phyloP scores from a whole-genome alignment of 1,140 invertebrate species.

The Halotydeus destructor region DNA sequence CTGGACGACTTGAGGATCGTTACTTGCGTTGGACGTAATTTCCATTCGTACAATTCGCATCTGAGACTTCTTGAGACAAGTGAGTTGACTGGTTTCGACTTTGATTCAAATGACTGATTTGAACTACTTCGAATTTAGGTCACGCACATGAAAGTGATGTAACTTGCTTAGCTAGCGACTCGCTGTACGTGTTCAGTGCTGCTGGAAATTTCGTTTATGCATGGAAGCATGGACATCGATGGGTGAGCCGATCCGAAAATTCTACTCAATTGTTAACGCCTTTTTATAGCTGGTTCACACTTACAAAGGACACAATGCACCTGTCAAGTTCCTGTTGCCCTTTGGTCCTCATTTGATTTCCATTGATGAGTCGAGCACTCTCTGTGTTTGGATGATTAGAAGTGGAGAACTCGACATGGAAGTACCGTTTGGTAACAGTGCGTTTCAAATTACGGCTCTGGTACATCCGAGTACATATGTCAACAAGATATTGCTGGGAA shows the following conservation, averaged over 20 bases:
- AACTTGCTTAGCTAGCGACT: slow-evolving; percentile 52
- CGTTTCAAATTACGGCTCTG: slow-evolving; percentile 52
- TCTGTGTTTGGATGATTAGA: slow-evolving; percentile 70
- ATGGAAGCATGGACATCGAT: slow-evolving; percentile 47
- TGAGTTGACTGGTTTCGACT: slow-evolving; percentile 4
- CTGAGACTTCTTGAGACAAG: slow-evolving; percentile 12
- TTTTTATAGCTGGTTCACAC: slow-evolving; percentile 17
- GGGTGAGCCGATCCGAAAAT: slow-evolving; percentile 2
- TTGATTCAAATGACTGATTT: background rate
- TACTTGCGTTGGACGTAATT: slow-evolving; percentile 8
- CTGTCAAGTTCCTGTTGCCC: slow-evolving; percentile 52
- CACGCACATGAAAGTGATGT: slow-evolving; percentile 39
- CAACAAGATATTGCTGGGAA: slow-evolving; percentile 84
- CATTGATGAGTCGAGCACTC: slow-evolving; percentile 48
- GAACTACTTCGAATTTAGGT: slow-evolving; percentile 8
- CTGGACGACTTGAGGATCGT: slow-evolving; percentile 11
- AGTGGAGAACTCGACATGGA: slow-evolving; percentile 23
- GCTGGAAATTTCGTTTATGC: slow-evolving; percentile 50
- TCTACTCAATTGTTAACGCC: slow-evolving; percentile 1
- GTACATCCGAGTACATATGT: slow-evolving; percentile 77
- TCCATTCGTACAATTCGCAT: slow-evolving; percentile 13
- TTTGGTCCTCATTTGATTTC: slow-evolving; percentile 68
- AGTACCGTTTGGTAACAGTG: slow-evolving; percentile 17
- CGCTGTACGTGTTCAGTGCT: slow-evolving; percentile 58
- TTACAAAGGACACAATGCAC: slow-evolving; percentile 47